These are phyloP conservation scores for Bettongia penicillata DNA, from an alignment of 2,113 vertebrate genomes.

Conservation along the genomic window DNA sequence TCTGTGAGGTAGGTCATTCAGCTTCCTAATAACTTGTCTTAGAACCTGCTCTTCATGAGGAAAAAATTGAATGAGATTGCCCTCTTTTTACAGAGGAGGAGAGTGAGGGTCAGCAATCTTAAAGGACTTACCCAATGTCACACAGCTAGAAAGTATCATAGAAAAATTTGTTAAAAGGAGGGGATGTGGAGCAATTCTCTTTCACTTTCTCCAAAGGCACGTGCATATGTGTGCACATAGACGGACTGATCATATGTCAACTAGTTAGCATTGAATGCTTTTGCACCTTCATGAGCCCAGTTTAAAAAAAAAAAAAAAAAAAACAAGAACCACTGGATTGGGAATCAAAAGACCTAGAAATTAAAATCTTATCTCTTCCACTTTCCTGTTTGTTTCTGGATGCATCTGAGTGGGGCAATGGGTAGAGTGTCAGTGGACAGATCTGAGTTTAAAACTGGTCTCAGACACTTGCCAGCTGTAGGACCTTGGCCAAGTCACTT, in stretches of 20 bases:
- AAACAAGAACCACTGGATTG: neutral
- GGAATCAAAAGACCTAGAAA: neutral
- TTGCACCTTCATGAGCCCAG: neutral
- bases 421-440: neutral
- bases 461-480: neutral
- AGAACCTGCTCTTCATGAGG: no score
- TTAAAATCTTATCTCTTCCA: neutral
- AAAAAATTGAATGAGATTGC: neutral
- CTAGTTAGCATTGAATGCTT: neutral
- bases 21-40: no score
- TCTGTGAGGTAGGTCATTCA: neutral
- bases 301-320: neutral
- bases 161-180: neutral
- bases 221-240: neutral
- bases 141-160: neutral
- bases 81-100: slow-evolving; percentile 30
- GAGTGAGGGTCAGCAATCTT: neutral
- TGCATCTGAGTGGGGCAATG: neutral
- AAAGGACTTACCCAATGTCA: neutral
- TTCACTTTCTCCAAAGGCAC: no score
- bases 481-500: neutral
- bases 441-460: neutral
- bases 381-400: neutral
- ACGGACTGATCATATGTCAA: neutral
- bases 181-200: no score